Evolutionary conservation across 2,797 vertebrate genomes (phyloP).

Genomic region (Sarcophilus harrisii): DNA sequence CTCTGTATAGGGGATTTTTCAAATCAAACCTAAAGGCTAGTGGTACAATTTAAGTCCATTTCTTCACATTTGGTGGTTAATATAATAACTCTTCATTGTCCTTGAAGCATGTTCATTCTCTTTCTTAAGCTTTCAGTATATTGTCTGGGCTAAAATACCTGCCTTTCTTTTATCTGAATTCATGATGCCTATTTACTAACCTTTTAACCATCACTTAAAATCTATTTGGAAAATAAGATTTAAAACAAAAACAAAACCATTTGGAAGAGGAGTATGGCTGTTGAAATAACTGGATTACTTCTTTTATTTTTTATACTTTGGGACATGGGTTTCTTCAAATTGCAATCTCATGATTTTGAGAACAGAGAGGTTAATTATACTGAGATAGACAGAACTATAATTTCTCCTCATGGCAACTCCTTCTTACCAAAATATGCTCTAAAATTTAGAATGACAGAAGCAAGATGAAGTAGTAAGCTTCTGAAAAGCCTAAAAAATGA

Average conservation of each 20-base stretch:
- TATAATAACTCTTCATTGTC: conserved; percentile 9
- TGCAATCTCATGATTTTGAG: conserved; percentile 10
- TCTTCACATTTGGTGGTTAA: conserved; percentile 6
- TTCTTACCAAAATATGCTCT: conserved; percentile 38
- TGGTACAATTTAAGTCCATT: not conserved
- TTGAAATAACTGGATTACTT: not conserved
- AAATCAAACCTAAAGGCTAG: not conserved
- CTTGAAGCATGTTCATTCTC: not conserved
- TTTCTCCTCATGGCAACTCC: not conserved
- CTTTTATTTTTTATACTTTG: conserved; percentile 14
- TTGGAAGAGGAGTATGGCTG: not conserved
- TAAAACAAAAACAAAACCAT: not conserved
- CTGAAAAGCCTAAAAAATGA: not conserved
- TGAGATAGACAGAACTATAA: not conserved
- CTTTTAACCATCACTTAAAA: conserved; percentile 35
- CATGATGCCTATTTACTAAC: not conserved
- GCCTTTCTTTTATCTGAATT: conserved; percentile 16
- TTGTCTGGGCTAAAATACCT: conserved; percentile 19
- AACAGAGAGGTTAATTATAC: conserved; percentile 12
- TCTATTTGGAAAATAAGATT: conserved; percentile 11
- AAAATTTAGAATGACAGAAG: conserved; percentile 34
- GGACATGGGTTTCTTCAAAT: not conserved
- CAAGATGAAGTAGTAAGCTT: conserved; percentile 35
- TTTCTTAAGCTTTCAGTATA: conserved; percentile 13
- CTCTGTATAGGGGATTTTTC: conserved; percentile 30